Conservation (phyloP, 92 coral and sea anemone genomes). For the Diadumene lineata region DNA sequence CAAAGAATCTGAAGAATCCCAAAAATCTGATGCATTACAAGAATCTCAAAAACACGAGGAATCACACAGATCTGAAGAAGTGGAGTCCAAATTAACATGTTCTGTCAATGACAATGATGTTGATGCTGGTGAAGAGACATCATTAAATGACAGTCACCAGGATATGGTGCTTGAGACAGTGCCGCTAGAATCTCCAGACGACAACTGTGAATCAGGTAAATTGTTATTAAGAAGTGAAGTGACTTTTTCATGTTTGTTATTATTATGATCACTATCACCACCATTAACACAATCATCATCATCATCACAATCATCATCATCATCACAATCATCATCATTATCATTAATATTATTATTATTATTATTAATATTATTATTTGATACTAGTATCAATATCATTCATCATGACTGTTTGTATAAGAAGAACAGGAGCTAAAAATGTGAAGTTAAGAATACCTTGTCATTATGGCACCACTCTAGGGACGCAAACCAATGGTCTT, state of each 20-base stretch:
- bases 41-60: background rate
- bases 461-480: too few relatives aligned
- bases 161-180: background rate
- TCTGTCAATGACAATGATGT: slow-evolving; percentile 3
- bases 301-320: too few relatives aligned
- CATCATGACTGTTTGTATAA: too few relatives aligned
- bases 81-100: background rate
- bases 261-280: too few relatives aligned
- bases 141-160: background rate
- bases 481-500: too few relatives aligned
- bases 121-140: background rate
- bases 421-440: too few relatives aligned
- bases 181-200: background rate
- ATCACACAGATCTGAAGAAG: background rate
- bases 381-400: too few relatives aligned
- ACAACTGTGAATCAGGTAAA: background rate
- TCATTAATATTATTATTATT: too few relatives aligned
- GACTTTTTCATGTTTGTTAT: background rate
- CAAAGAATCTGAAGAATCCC: background rate
- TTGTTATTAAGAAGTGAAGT: background rate
- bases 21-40: background rate
- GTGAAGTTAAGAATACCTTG: too few relatives aligned
- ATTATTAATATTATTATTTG: too few relatives aligned
- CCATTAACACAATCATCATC: too few relatives aligned
- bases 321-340: too few relatives aligned